Evolutionary conservation across 2,888 invertebrate genomes (phyloP), one percentile per base, ranked within the genome.

Genomic region (Sepioteuthis lessoniana): DNA sequence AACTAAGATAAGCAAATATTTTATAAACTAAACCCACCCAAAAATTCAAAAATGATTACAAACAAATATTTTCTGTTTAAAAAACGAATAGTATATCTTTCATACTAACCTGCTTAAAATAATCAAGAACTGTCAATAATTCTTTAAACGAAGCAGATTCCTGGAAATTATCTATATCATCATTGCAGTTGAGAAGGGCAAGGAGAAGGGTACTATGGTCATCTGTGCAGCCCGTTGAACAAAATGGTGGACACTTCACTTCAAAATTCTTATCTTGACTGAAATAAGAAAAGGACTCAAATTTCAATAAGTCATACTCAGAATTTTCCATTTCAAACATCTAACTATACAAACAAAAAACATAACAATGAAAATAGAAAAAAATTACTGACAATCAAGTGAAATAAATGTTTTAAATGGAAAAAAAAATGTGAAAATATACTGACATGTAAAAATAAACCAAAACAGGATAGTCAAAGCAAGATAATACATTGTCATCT

Each of bases 161-260:
- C 42, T 46, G 25, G 42, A 92, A 92, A 47, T 92, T 31, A 19
- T 46, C 92, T 5, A 47, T 16, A 92, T 46, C 13, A 46, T 92
- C 92, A 92, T 92, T n/a, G 47, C 92, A 92, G n/a, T 92, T 92
- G 47, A 92, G 92, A n/a, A 92, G 92, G 31, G 92, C 92, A 5
- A 92, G 47, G 35, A 92, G 92, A 19, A 92, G 92, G 16, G 42
- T 10, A 42, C 92, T 92, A 38, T 92, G 92, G 31, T 92, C 47
- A 35, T 42, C 47, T 42, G 92, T 92, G 92, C 92, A 92, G 31
- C 19, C 42, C 19, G 16, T 31, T n/a, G 38, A 47, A 92, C 92
- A 92, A 47, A 92, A 92, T 19, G 92, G 92, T 13, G 92, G 92
- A 92, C 92, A 92, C 47, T 31, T 92, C n/a, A 92, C n/a, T 76